Evolutionary conservation across 2,797 vertebrate genomes (phyloP).

Genomic region (Allobates femoralis): DNA sequence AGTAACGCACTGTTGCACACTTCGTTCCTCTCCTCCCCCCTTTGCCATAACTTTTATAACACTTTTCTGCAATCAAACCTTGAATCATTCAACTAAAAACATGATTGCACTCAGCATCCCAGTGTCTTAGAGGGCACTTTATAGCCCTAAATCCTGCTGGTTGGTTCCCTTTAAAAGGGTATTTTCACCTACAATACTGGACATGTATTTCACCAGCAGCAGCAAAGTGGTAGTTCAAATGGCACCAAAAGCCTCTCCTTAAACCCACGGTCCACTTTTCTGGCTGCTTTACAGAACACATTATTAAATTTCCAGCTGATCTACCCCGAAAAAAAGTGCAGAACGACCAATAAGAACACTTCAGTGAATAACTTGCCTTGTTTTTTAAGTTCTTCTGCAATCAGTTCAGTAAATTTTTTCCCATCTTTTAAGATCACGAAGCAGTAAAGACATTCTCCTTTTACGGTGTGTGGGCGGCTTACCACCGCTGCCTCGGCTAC

Average conservation of each 20-base stretch:
- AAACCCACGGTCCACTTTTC: too few relatives aligned
- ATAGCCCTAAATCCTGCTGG: too few relatives aligned
- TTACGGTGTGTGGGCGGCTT: constrained; percentile 88
- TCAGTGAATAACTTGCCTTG: constrained; percentile 70
- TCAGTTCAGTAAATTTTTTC: constrained; percentile 72
- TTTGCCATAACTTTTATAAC: too few relatives aligned
- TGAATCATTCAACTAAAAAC: too few relatives aligned
- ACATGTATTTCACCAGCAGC: not conserved
- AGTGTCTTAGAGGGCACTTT: too few relatives aligned
- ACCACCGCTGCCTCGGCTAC: constrained; percentile 91
- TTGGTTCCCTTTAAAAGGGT: not conserved
- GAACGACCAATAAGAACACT: not conserved
- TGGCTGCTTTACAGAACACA: not conserved
- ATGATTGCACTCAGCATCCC: too few relatives aligned
- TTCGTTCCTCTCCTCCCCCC: too few relatives aligned
- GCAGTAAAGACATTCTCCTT: constrained; percentile 96
- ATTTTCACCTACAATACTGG: not conserved
- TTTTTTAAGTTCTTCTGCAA: constrained; percentile 78
- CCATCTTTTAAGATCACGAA: constrained; percentile 85
- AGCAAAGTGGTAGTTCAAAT: not conserved
- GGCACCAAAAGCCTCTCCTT: not conserved
- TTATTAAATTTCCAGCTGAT: not conserved
- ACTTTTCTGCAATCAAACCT: too few relatives aligned
- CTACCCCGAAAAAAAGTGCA: not conserved
- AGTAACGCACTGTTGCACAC: too few relatives aligned